Percentiles rank a stretch among this genome's conserved stretches.
Conservation (phyloP, 2,113 vertebrate genomes). For the Rissa tridactyla region DNA sequence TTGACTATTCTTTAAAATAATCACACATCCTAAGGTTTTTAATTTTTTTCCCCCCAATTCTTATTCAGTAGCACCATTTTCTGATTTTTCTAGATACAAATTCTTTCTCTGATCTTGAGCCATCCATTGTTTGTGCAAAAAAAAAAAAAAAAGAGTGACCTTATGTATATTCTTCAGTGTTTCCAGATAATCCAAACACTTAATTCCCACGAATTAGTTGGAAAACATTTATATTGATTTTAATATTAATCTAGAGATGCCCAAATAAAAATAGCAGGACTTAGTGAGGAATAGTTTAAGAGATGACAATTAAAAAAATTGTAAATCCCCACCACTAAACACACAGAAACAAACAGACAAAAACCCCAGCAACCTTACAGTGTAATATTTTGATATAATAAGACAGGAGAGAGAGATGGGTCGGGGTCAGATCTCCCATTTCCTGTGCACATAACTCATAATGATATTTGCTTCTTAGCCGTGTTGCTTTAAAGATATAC, state of each 20-base stretch:
- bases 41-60: fast-evolving
- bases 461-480: conserved; percentile 11
- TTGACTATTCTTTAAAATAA: not conserved
- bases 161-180: not conserved
- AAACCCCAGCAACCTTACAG: not conserved
- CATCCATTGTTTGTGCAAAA: not conserved
- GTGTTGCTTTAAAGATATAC: not conserved
- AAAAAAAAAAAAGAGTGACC: not conserved
- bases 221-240: not conserved
- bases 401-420: not conserved
- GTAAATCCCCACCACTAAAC: not conserved
- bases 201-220: not conserved
- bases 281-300: not conserved
- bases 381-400: not conserved
- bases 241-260: not conserved
- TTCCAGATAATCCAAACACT: not conserved
- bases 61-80: not conserved
- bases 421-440: not conserved
- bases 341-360: not conserved
- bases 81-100: not conserved
- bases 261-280: not conserved
- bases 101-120: not conserved
- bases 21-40: not conserved
- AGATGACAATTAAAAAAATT: not conserved
- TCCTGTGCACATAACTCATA: not conserved